Base-by-base conservation (phyloP, 2,113 vertebrate species). In the Dunckerocampus dactyliophorus region DNA sequence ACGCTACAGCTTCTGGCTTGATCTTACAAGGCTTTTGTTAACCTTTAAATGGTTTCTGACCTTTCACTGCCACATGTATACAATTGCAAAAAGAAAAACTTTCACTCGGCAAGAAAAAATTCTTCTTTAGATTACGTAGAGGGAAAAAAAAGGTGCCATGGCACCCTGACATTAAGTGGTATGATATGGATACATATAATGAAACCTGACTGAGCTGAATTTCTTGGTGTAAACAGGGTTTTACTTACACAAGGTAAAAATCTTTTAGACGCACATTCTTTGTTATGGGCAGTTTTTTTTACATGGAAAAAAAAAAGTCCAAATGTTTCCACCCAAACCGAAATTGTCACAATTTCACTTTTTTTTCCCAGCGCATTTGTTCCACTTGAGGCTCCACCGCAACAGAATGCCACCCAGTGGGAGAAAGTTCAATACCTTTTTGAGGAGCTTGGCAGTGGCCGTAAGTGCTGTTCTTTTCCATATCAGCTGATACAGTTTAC, bases 351-450 rank as follows among this genome's bases (percentile, higher is more conserved):
- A 53, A 24, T 12, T 68, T 53, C 21, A 79, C 7, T 20, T 19
- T 91, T 93, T 34, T n/a, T n/a, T n/a, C n/a, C n/a, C 75, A 99
- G 97, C 76, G 93, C 95, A 3, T 98, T 99, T 80, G 91, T 96
- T 79, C 96, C 97, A 39, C 82, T 99, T 71, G 81, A 88, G 62
- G 82, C 93, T 67, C 92, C 93, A 9, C 85, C 84, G 28, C 86
- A 88, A 68, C 92, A 92, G 81, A 98, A 99, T 84, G 92, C 95
- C 49, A 98, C 97, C 3, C 93, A 99, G 13, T 97, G 95, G 94
- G 93, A 98, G 71, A 99, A 95, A 86, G 92, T 98, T 17, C 94
- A 95, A 48, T 90, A 95, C 31, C 83, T 99, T 13, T 95, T 99
- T 87, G 91, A 96, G 81, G 95, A 98, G 82, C 91, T 99, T 81